These are phyloP conservation scores for Paedocypris micromegethes DNA, from an alignment of 2,797 vertebrate species.

Conservation along the genomic window DNA sequence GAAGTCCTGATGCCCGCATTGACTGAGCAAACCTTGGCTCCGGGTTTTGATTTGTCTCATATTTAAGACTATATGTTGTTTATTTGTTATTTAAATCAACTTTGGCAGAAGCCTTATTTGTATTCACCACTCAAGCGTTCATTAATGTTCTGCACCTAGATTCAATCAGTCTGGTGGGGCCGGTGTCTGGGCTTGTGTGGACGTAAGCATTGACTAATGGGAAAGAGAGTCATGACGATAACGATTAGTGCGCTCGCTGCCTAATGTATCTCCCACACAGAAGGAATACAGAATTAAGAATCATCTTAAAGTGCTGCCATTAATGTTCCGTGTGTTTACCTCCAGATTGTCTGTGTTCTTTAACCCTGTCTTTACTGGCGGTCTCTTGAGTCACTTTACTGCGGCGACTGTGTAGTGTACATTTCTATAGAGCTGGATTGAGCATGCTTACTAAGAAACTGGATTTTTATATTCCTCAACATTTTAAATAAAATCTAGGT, in stretches of 20 bases:
- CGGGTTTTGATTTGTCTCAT: no score
- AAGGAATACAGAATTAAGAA: slow-evolving; percentile 22
- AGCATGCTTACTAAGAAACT: no score
- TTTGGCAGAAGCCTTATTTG: slow-evolving; percentile 41
- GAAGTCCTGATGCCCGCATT: not conserved
- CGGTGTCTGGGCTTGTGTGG: slow-evolving; percentile 19
- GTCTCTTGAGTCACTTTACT: not conserved
- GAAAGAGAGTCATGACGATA: slow-evolving; percentile 40
- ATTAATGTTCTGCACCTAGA: slow-evolving; percentile 33
- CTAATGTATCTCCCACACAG: slow-evolving; percentile 26
- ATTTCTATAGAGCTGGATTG: no score
- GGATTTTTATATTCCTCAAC: no score
- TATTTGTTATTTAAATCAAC: slow-evolving; percentile 38
- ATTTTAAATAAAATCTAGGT: no score
- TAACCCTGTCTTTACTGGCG: not conserved
- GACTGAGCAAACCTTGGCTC: no score
- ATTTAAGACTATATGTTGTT: not conserved
- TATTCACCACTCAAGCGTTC: slow-evolving; percentile 37
- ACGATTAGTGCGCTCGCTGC: slow-evolving; percentile 37
- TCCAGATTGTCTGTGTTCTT: not conserved
- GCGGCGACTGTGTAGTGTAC: no score
- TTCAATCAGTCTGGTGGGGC: slow-evolving; percentile 40
- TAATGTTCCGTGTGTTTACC: slow-evolving; percentile 2
- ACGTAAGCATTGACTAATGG: slow-evolving; percentile 44
- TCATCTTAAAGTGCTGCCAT: not conserved